Base-by-base conservation (phyloP, 2,113 vertebrate species). In the Bubo blakistoni region DNA sequence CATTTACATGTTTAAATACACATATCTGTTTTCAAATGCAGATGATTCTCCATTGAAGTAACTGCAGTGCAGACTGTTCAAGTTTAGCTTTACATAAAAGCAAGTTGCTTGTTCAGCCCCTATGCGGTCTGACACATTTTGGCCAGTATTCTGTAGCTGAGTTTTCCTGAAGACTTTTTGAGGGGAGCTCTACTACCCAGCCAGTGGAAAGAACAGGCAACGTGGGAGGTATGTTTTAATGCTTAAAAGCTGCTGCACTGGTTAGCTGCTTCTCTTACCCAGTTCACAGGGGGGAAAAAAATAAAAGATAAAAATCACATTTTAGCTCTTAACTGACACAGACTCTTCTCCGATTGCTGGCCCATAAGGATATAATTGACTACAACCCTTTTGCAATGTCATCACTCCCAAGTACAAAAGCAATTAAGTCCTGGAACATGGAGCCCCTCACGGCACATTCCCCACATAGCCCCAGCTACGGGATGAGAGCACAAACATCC, bases 391-490 rank as follows among this genome's bases (percentile, higher is more conserved):
- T 46, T 76, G 46, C 26, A 54, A 58, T 59, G 46, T 88, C 91
- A 89, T 51, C 8, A 8, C 34, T 81, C 65, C 52, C 69, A 90
- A 96, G 90, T 59, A 94, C 69, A 89, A 92, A 94, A 84, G 80
- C 76, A 96, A 58, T 96, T 82, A 95, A 79, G 61, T 72, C 49
- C 63, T 57, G 90, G 77, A 88, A 82, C 44, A 46, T 1, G 18
- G 58, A 72, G 49, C 76, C 88, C 79, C 34, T 73, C 88, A 80
- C 2, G 9, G 26, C 92, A 78, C 76, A 29, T 93, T 90, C 57
- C 82, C 77, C 69, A 89, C 40, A 47, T 63, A 81, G 42, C 42
- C 65, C 73, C 17, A 34, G 47, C 63, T 63, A 3, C 0, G 8
- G 71, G 58, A 71, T 18, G 42, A 72, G 70, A 88, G 61, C 65